Percentiles rank a stretch among this genome's conserved stretches.
Evolutionary conservation across 2,797 vertebrate genomes (phyloP).

Genomic region (Paratrypauchen microcephalus): DNA sequence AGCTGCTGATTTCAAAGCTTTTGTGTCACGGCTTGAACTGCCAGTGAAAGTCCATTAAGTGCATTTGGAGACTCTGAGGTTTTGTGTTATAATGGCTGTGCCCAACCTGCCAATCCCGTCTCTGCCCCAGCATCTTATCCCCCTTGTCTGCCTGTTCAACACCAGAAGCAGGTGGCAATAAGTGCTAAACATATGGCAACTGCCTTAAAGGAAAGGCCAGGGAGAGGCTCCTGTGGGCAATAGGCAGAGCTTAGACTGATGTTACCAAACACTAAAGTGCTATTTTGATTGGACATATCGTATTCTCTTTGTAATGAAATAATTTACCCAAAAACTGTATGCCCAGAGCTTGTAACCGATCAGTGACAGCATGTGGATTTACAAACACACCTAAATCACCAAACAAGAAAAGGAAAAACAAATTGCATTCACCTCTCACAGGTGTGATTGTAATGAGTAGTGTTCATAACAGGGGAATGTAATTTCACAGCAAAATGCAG

Average conservation of each 20-base stretch:
- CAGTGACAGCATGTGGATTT: not conserved
- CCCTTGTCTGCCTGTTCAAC: constrained; percentile 46
- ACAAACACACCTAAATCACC: constrained; percentile 4
- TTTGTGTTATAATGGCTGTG: constrained; percentile 54
- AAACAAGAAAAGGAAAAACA: constrained; percentile 17
- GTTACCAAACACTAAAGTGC: constrained; percentile 59
- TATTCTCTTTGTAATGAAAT: constrained; percentile 33
- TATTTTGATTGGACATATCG: constrained; percentile 34
- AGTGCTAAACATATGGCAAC: constrained; percentile 74
- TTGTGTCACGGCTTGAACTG: constrained; percentile 25
- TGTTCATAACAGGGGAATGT: constrained; percentile 27
- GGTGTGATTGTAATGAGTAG: constrained; percentile 23
- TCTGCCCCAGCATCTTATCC: constrained; percentile 32
- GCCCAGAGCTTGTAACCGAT: not conserved
- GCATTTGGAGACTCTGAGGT: constrained; percentile 57
- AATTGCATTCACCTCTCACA: constrained; percentile 23
- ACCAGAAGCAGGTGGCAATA: constrained; percentile 71
- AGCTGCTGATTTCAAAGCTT: constrained; percentile 35
- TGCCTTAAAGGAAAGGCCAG: constrained; percentile 59
- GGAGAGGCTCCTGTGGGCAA: constrained; percentile 63
- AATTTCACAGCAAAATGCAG: constrained; percentile 32
- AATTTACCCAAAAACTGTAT: not conserved
- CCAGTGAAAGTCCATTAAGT: constrained; percentile 62
- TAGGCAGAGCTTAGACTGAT: constrained; percentile 58
- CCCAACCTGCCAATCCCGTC: constrained; percentile 43